These are phyloP conservation scores for Nesoenas mayeri DNA, from an alignment of 2,113 vertebrate genomes.

Conservation along the genomic window DNA sequence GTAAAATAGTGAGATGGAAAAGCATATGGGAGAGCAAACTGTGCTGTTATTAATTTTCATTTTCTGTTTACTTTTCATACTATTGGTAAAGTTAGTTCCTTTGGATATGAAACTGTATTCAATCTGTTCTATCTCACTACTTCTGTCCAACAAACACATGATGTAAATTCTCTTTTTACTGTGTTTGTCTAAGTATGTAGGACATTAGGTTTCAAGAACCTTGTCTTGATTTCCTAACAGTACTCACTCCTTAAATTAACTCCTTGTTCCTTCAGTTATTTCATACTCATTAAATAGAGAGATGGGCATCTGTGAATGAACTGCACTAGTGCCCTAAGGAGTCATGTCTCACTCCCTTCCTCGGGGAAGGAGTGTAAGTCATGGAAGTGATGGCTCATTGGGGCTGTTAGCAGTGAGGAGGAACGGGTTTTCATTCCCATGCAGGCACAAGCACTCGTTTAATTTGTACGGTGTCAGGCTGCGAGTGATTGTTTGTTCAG, in stretches of 20 bases:
- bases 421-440: not conserved
- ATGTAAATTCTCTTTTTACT: not conserved
- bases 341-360: not conserved
- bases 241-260: not conserved
- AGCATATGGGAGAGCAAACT: not conserved
- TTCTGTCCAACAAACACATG: not conserved
- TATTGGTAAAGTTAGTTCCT: not conserved
- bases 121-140: not conserved
- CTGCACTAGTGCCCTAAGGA: not conserved
- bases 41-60: not conserved
- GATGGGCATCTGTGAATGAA: not conserved
- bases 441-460: not conserved
- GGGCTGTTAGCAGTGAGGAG: not conserved
- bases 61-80: not conserved
- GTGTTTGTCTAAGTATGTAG: not conserved
- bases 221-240: not conserved
- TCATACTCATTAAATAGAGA: not conserved
- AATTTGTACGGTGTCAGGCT: not conserved
- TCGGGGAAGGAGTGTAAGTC: not conserved
- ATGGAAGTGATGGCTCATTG: rapidly evolving
- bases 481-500: not conserved
- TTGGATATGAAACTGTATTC: not conserved
- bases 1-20: not conserved
- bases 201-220: not conserved
- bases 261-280: not conserved